Percentiles rank a stretch among this genome's conserved stretches.
Evolutionary conservation across 2,113 vertebrate species (phyloP).

Genomic region (Cnemophilus loriae): DNA sequence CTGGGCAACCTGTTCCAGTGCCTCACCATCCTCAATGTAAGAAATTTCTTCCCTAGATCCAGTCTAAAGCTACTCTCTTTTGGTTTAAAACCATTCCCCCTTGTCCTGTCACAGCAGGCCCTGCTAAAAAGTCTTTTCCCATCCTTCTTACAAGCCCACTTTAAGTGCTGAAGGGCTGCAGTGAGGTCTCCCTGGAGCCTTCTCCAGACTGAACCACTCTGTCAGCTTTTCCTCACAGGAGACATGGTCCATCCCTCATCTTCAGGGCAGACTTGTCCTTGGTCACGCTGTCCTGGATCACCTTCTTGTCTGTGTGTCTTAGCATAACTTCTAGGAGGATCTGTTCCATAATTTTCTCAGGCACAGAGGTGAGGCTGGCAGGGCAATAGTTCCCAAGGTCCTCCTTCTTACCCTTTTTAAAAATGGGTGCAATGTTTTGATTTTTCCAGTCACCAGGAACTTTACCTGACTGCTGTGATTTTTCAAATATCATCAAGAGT

Average conservation of each 20-base stretch:
- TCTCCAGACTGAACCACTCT: background rate
- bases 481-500: background rate
- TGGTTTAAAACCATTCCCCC: background rate
- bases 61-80: background rate
- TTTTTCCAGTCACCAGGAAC: background rate
- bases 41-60: background rate
- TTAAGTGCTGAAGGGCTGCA: background rate
- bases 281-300: background rate
- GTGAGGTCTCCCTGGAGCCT: background rate
- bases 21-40: background rate
- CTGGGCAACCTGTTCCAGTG: background rate
- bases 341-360: background rate
- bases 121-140: background rate
- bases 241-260: background rate
- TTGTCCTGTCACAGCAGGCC: background rate
- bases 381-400: background rate
- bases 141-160: background rate
- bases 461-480: background rate
- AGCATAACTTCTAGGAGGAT: background rate
- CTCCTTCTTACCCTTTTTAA: background rate
- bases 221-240: background rate
- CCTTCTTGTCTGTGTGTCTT: background rate
- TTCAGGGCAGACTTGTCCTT: background rate
- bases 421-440: background rate
- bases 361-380: background rate